Percentiles rank a stretch among this genome's conserved stretches.
Conservation (phyloP, 2,888 invertebrate genomes). For the Microplitis manilae region DNA sequence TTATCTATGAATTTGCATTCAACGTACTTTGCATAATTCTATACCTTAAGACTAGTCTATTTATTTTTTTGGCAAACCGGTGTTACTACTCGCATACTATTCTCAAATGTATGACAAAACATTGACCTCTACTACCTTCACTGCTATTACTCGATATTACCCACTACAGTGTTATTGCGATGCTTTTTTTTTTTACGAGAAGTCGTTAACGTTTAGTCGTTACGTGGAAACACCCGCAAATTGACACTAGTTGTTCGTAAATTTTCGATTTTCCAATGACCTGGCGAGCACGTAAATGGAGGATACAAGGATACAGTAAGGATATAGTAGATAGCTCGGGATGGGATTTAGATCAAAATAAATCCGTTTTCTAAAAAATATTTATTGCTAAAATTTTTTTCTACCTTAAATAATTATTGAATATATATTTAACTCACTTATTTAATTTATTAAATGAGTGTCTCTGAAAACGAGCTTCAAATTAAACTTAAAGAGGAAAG, state of each 20-base stretch:
- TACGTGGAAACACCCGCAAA: neutral
- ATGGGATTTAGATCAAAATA: too few species aligned
- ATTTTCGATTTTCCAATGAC: constrained; percentile 5
- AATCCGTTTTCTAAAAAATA: too few species aligned
- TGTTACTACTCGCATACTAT: neutral
- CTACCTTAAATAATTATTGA: too few species aligned
- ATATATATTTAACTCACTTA: too few species aligned
- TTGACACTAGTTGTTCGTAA: neutral
- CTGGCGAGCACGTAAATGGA: neutral
- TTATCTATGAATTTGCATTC: neutral
- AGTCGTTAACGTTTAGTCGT: neutral
- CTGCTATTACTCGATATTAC: neutral
- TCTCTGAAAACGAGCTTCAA: too few species aligned
- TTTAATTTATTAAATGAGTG: too few species aligned
- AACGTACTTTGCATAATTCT: too few species aligned
- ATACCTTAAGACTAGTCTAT: too few species aligned
- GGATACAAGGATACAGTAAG: neutral
- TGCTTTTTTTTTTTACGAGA: neutral
- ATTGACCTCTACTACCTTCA: neutral
- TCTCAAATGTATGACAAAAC: neutral
- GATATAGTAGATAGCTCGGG: too few species aligned
- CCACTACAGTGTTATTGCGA: neutral
- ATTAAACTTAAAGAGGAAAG: too few species aligned
- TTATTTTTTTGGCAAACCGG: too few species aligned
- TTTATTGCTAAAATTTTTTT: too few species aligned